A percentile compares a stretch with the other conserved stretches of the same genome.
Conservation (phyloP, 2,888 invertebrate species). For the Ptychoptera albimana region DNA sequence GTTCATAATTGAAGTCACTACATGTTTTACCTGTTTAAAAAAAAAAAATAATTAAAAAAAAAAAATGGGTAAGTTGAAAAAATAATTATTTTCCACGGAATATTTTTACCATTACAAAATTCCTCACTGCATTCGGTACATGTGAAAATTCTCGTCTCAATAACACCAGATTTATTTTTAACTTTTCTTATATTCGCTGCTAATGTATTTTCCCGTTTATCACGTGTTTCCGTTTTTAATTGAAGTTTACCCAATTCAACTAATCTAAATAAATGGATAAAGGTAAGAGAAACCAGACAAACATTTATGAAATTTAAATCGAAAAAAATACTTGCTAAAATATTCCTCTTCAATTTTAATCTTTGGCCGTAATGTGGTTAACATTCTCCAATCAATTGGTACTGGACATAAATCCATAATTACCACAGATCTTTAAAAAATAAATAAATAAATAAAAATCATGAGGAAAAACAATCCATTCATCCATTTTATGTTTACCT, state of each 20-base stretch:
- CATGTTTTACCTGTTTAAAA: constrained; percentile 21
- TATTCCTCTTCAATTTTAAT: constrained; percentile 72
- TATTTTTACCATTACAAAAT: constrained; percentile 57
- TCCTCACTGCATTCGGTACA: constrained; percentile 75
- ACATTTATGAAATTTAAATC: not conserved
- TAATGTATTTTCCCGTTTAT: constrained; percentile 47
- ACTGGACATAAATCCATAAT: constrained; percentile 58
- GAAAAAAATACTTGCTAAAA: constrained; percentile 52
- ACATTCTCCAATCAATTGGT: constrained; percentile 85
- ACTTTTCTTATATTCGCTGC: constrained; percentile 54
- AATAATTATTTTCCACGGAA: constrained; percentile 6
- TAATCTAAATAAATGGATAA: constrained; percentile 34
- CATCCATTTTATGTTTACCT: too few species aligned
- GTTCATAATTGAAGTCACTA: constrained; percentile 28
- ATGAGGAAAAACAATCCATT: too few species aligned
- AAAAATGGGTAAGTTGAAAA: constrained; percentile 7
- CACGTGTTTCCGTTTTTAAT: constrained; percentile 51
- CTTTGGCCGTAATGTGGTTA: constrained; percentile 74
- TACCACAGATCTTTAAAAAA: constrained; percentile 15
- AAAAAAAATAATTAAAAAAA: not conserved
- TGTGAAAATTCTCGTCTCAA: constrained; percentile 57
- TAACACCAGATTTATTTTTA: constrained; percentile 71
- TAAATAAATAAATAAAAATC: too few species aligned
- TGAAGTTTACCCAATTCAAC: constrained; percentile 70
- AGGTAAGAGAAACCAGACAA: not conserved